A percentile compares a stretch with the other conserved stretches of the same genome.
Evolutionary conservation across 2,113 vertebrate genomes (phyloP).

Genomic region (Xenopus tropicalis): UCB_Xtro_10.0 CM004447.2:84225501-84226000

Average conservation of each 20-base stretch:
- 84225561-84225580: no score
- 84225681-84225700: no score
- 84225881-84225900: not conserved
- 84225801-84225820: not conserved
- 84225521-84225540: no score
- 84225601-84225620: no score
- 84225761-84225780: not conserved
- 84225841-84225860: not conserved
- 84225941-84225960: constrained; percentile 26
- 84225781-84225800: not conserved
- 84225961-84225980: constrained; percentile 26
- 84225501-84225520: no score
- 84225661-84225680: no score
- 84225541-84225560: no score
- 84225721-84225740: no score
- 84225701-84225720: no score
- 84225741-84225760: not conserved
- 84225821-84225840: not conserved
- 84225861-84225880: not conserved
- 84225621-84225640: no score
- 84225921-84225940: constrained; percentile 33
- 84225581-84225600: no score
- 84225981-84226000: constrained; percentile 9
- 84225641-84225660: no score
- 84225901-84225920: constrained; percentile 9